Evolutionary conservation across 2,888 invertebrate species (phyloP), one percentile per base, ranked within the genome.

Genomic region (Acleris emargana): DNA sequence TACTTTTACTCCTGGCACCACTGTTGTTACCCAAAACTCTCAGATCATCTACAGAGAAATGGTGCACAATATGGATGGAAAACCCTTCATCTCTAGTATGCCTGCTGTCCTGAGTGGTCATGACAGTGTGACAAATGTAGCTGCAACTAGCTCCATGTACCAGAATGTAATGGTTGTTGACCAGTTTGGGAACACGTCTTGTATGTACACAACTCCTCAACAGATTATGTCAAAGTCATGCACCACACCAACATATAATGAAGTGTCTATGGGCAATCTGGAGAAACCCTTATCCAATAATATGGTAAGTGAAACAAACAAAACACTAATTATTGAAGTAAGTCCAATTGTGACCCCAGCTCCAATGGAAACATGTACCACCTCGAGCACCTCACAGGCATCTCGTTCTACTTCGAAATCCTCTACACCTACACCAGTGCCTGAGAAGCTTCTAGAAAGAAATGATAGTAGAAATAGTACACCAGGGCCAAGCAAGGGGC

Each of bases 151-250:
- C 70, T 86, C 91, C 4, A 76, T 91, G 82, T 92, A 91, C 75
- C 92, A 91, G 69, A 93, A 92, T 82, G 83, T 93, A 28, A 91
- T 93, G 91, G 87, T 93, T 9, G 83, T 92, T 17, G 91, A 92
- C 70, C 92, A 89, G 67, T 90, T 85, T 79, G 89, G 91, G 2
- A 89, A 89, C 69, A 79, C 88, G 22, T 88, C 92, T 2, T 91
- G 91, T 73, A 87, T 92, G 87, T 92, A 90, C 60, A 75, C 86
- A 59, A 71, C 84, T 54, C 88, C 90, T 45, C 88, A 86, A 68
- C 78, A 81, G 62, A 70, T 90, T n/a, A 62, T 89, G 58, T 74
- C 84, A 16, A 90, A 89, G 71, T 68, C 80, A 50, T 80, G 82
- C 69, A 78, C 76, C 45, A 75, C 85, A 55, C 74, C 86, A 18